Base-by-base conservation (phyloP, 2,797 vertebrate species). In the Amphiprion clarkii region DNA sequence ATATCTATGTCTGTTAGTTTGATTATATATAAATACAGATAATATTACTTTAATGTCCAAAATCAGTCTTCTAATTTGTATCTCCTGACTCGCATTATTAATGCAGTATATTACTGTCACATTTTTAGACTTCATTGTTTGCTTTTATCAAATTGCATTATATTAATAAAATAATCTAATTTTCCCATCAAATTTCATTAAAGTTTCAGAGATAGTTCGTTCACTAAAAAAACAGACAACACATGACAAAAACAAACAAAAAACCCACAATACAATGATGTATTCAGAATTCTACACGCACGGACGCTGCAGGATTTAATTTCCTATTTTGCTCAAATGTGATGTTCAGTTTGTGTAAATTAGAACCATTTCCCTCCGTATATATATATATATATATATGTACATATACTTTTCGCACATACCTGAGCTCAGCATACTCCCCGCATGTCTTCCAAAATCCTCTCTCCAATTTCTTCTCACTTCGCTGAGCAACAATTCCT, bases 401-500 rank as follows among this genome's bases (percentile, higher is more conserved):
- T 9, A 33, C 33, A 33, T 9, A 27, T 46, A 17, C 17, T 72
- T 39, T 39, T 33, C 11, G 63, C 67, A 44, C 13, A 53, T 17
- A 68, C 56, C 31, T 33, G 57, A 76, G 49, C 49, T 79, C 69
- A 88, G 59, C 39, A 53, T 44, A 44, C 44, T 48, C 31, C 27
- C 40, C 31, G 36, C 62, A 33, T 27, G 39, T 33, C 49, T 75
- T 63, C 36, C 72, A 21, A 71, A 77, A 54, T 42, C 39, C 17
- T 53, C 17, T 59, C 33, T 52, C 21, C 11, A 42, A 67, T 63
- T 78, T 85, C 42, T 62, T 74, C 56, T 56, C 51, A 31, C 71
- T 42, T 70, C 31, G 65, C 40, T 6, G 29, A 84, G 62, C 73
- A 77, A 76, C 66, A 88, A 82, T 83, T 62, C 46, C 23, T 84